A percentile compares a stretch with the other conserved stretches of the same genome.
phyloP scores from a whole-genome alignment of 2,888 invertebrate species.

The Acrobeloides nanus region DNA sequence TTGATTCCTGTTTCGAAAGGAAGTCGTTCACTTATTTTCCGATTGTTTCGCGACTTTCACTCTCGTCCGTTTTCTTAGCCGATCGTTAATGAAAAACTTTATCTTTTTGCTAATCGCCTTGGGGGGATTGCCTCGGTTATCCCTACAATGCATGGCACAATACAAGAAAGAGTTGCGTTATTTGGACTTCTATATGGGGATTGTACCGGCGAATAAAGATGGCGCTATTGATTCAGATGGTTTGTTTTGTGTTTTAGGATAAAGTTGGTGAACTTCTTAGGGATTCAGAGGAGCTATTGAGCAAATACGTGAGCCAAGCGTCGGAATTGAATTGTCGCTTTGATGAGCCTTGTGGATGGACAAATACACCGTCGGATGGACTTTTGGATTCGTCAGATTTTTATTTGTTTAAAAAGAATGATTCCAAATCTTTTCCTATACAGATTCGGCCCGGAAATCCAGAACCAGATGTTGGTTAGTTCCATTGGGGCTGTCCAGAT shows the following conservation, averaged over 20 bases:
- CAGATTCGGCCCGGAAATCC: slow-evolving; percentile 46
- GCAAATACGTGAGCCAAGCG: slow-evolving; percentile 33
- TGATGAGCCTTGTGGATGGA: slow-evolving; percentile 41
- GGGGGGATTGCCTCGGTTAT: no score
- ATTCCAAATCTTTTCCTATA: slow-evolving; percentile 44
- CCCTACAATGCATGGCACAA: slow-evolving; percentile 31
- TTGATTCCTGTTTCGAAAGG: no score
- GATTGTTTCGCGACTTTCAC: no score
- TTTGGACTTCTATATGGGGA: slow-evolving; percentile 46
- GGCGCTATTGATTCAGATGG: slow-evolving; percentile 37
- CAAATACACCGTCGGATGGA: slow-evolving; percentile 40
- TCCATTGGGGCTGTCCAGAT: background rate
- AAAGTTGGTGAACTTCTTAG: background rate
- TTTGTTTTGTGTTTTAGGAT: slow-evolving; percentile 16
- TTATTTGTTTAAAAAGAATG: slow-evolving; percentile 46
- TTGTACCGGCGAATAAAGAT: slow-evolving; percentile 39
- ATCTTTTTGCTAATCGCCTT: no score
- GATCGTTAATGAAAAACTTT: no score
- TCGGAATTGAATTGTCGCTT: slow-evolving; percentile 43
- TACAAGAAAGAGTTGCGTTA: slow-evolving; percentile 45
- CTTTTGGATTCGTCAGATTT: slow-evolving; percentile 49
- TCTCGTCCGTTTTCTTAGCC: no score
- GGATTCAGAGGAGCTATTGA: background rate
- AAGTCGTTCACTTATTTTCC: no score
- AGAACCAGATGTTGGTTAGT: slow-evolving; percentile 22